Base-by-base conservation (phyloP, 2,113 vertebrate genomes). In the Zeus faber region DNA sequence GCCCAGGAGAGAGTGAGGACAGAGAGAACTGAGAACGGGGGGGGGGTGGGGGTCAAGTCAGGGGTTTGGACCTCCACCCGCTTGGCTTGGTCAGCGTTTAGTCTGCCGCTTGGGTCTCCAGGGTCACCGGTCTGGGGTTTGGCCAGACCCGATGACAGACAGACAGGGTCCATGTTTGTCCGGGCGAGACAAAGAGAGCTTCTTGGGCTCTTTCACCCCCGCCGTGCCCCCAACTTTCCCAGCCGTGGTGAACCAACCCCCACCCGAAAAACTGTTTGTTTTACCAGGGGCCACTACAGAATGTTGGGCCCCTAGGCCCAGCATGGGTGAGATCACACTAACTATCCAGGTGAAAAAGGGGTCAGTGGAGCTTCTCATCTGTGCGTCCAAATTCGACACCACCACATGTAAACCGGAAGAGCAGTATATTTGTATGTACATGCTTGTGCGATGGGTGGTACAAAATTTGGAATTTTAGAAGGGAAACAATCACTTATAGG, bases 141-240 rank as follows among this genome's bases (percentile, higher is more conserved):
- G 53, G 25, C 14, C 51, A 8, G 58, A 63, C 46, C 33, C 37
- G 62, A n/a, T n/a, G n/a, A n/a, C n/a, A n/a, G 40, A 5, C 67
- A 63, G 69, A 87, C 72, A 79, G 81, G 74, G 62, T 22, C 58
- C 23, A 41, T 69, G 58, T 76, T 79, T 88, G 79, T 84, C 47
- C 43, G 44, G 22, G 49, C n/a, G 23, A 76, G 62, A 81, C 82
- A 86, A 82, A 84, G 72, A 72, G 44, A 44, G 44, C 41, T 70
- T 78, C 66, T 84, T 60, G 68, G 26, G 40, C 59, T 24, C 20
- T 43, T 16, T 20, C 25, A 45, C 26, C 50, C 35, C 26, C 39
- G 21, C 20, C 22, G 2, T 40, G n/a, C 47, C 40, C 47, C 21
- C 22, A 44, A 20, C 56, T 53, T 66, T 64, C 62, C 35, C 70